Evolutionary conservation across 2,113 vertebrate species (phyloP).

Genomic region (Pavo muticus): DNA sequence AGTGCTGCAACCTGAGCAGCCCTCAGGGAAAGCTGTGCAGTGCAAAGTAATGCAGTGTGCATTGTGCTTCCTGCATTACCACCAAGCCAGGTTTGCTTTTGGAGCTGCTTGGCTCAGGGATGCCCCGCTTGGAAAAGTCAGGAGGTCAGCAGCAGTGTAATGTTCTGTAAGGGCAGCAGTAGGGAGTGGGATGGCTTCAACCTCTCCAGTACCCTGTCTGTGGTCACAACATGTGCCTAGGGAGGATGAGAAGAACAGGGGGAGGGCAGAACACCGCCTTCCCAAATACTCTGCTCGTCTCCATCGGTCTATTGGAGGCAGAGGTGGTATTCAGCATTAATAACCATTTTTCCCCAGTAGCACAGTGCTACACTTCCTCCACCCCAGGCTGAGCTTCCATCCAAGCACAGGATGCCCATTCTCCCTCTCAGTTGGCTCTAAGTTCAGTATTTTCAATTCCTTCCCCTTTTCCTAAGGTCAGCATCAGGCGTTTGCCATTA

Average conservation of each 20-base stretch:
- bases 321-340: neutral
- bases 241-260: neutral
- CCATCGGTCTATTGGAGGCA: neutral
- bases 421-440: neutral
- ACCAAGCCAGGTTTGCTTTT: neutral
- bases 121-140: neutral
- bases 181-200: neutral
- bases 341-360: neutral
- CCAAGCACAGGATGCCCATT: neutral
- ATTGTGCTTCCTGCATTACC: neutral
- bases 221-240: neutral
- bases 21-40: fast-evolving
- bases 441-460: neutral
- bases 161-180: fast-evolving
- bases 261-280: fast-evolving
- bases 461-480: neutral
- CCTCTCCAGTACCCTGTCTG: neutral
- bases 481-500: neutral
- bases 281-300: neutral
- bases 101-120: neutral
- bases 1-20: neutral
- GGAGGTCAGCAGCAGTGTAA: neutral
- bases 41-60: fast-evolving
- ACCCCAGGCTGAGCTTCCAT: neutral
- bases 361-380: neutral